phyloP scores from a whole-genome alignment of 2,113 vertebrate genomes.

The Zosterops japonicus region DNA sequence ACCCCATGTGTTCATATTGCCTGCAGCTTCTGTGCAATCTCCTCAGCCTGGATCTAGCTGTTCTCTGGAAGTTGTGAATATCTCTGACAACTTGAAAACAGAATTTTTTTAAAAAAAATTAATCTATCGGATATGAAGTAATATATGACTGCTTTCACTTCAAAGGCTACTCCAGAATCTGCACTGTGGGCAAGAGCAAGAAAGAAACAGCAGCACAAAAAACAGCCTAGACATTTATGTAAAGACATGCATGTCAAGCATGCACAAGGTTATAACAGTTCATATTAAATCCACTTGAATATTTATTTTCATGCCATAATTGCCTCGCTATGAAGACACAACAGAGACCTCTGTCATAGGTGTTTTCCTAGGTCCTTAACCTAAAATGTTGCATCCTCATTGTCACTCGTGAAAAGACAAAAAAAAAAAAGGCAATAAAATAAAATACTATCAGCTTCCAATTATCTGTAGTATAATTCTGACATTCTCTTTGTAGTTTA shows the following conservation, averaged over 20 bases:
- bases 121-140: fast-evolving
- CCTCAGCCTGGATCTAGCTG: neutral
- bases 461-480: neutral
- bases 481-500: neutral
- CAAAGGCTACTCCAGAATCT: neutral
- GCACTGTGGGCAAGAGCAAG: neutral
- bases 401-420: neutral
- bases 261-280: neutral
- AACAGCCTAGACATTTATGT: neutral
- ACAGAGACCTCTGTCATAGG: neutral
- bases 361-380: neutral
- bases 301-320: neutral
- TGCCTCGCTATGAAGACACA: neutral
- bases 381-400: neutral
- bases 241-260: neutral
- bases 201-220: neutral
- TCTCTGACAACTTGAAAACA: neutral
- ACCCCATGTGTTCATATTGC: neutral
- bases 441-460: neutral
- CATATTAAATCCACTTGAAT: neutral
- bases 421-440: neutral
- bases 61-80: neutral
- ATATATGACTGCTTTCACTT: neutral
- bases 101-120: neutral
- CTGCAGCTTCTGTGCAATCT: neutral